phyloP scores from a whole-genome alignment of 1,140 invertebrate genomes.

The Parapsyche elsis region DNA sequence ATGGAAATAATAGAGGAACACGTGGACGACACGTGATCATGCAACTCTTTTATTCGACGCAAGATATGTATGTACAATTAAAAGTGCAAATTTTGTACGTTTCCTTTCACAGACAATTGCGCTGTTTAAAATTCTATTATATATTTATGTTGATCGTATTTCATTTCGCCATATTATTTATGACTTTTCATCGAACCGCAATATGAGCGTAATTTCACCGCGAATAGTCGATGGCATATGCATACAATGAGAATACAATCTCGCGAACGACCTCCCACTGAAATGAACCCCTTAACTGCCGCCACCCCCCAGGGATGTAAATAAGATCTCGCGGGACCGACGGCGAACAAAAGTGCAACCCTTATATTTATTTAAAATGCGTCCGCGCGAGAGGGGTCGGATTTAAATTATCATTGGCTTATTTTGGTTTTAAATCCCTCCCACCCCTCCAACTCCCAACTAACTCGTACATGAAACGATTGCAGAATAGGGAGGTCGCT shows the following conservation, averaged over 20 bases:
- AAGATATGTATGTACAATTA: background rate
- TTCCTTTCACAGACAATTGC: background rate
- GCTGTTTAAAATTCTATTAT: background rate
- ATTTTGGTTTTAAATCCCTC: constrained; percentile 50
- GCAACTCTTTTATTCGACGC: constrained; percentile 45
- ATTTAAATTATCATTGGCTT: constrained; percentile 51
- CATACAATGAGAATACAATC: constrained; percentile 48
- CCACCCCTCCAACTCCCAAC: background rate
- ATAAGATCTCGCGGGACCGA: constrained; percentile 49
- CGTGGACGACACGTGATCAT: constrained; percentile 53
- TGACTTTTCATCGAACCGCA: constrained; percentile 25
- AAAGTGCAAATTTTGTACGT: background rate
- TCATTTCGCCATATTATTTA: background rate
- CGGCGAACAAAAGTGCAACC: constrained; percentile 1
- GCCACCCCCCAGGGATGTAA: constrained; percentile 52
- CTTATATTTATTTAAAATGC: constrained; percentile 52
- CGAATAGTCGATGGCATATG: constrained; percentile 33
- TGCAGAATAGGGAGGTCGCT: background rate
- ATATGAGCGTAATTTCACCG: background rate
- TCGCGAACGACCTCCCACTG: background rate
- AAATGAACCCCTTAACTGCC: constrained; percentile 27
- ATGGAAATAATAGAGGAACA: constrained; percentile 50
- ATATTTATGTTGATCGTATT: no score
- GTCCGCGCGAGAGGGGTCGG: constrained; percentile 36
- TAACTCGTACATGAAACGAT: background rate